Evolutionary conservation across 1,140 invertebrate genomes (phyloP).

Genomic region (Drosophila nigrodunni): DNA sequence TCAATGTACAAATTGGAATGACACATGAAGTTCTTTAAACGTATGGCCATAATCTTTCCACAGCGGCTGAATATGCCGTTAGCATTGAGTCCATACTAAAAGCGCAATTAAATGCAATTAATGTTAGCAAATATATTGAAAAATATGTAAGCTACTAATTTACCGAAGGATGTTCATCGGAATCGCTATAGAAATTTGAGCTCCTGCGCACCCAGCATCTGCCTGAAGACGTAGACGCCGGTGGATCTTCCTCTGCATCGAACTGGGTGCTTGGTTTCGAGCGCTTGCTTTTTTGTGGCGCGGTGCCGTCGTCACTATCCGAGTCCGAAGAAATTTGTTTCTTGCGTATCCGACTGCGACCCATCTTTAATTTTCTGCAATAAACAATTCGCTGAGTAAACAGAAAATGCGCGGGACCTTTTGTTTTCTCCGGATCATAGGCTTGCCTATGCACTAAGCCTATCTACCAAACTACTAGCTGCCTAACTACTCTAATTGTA

Average conservation of each 20-base stretch:
- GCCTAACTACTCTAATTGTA: too few species aligned
- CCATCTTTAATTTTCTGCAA: slow-evolving; percentile 11
- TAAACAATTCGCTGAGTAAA: not conserved
- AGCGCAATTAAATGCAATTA: not conserved
- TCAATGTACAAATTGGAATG: slow-evolving; percentile 92
- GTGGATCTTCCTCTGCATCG: not conserved
- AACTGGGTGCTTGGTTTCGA: not conserved
- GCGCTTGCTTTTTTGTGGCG: slow-evolving; percentile 13
- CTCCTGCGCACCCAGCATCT: not conserved
- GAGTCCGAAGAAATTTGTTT: slow-evolving; percentile 15
- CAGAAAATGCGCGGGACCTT: slow-evolving; percentile 32
- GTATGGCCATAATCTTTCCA: slow-evolving; percentile 91
- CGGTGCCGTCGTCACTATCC: slow-evolving; percentile 2
- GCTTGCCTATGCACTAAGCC: too few species aligned
- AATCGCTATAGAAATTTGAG: not conserved
- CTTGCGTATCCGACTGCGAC: slow-evolving; percentile 13
- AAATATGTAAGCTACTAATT: not conserved
- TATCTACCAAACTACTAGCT: too few species aligned
- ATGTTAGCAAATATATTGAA: not conserved
- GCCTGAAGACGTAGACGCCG: slow-evolving; percentile 14
- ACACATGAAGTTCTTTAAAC: slow-evolving; percentile 96
- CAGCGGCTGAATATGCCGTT: slow-evolving; percentile 49
- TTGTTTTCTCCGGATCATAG: not conserved
- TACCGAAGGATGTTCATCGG: slow-evolving; percentile 21
- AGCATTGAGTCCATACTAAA: slow-evolving; percentile 9